These are phyloP conservation scores for Phyllostomus discolor DNA, from an alignment of 2,113 vertebrate genomes.

Conservation along the genomic window DNA sequence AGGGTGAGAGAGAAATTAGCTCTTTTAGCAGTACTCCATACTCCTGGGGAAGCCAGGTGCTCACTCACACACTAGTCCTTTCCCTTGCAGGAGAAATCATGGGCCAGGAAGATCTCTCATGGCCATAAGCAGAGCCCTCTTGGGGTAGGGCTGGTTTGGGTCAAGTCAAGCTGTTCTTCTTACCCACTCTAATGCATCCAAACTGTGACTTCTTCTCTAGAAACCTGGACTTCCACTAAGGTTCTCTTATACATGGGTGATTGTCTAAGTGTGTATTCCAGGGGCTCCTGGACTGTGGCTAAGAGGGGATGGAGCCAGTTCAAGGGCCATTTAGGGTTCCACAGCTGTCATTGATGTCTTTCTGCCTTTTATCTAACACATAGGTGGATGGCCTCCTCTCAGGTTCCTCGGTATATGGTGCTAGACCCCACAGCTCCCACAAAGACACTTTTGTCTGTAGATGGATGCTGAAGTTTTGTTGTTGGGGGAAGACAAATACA, in stretches of 20 bases:
- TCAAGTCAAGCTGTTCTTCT: neutral
- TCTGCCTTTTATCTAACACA: neutral
- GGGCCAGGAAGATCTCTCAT: neutral
- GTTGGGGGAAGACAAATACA: neutral
- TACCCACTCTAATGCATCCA: neutral
- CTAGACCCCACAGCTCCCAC: neutral
- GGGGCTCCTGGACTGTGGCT: neutral
- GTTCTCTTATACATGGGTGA: neutral
- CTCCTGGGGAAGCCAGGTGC: neutral
- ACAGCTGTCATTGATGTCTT: neutral
- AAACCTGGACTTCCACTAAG: neutral
- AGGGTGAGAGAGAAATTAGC: neutral
- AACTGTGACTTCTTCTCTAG: neutral
- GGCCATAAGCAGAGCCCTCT: neutral
- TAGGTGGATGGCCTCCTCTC: neutral
- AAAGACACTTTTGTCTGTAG: neutral
- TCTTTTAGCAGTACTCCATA: neutral
- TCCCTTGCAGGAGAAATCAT: neutral
- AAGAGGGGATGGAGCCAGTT: neutral
- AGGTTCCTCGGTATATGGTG: neutral
- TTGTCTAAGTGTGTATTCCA: neutral
- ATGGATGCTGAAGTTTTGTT: neutral
- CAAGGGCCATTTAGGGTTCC: neutral
- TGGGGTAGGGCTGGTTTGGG: neutral
- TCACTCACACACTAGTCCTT: neutral